These are phyloP conservation scores for Aleiodes alternator DNA, from an alignment of 2,888 invertebrate species.

Conservation along the genomic window DNA sequence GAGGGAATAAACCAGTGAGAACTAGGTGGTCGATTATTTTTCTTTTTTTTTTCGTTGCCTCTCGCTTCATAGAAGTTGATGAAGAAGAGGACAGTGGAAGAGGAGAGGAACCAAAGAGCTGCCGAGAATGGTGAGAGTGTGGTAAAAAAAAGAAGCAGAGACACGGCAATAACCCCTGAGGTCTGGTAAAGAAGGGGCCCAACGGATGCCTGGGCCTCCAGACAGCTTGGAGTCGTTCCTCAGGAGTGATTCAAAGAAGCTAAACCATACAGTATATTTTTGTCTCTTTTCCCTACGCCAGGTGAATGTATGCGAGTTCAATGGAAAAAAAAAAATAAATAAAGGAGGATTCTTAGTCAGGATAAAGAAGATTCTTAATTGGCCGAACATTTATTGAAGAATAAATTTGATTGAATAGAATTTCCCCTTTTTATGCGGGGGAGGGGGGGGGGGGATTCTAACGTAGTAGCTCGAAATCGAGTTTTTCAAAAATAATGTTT, in stretches of 20 bases:
- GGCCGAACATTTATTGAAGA: too few species aligned
- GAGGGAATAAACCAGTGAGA: constrained; percentile 53
- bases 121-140: neutral
- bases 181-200: constrained; percentile 21
- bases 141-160: constrained; percentile 3
- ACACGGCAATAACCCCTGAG: constrained; percentile 53
- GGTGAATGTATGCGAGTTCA: neutral
- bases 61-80: constrained; percentile 35
- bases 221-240: constrained; percentile 71
- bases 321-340: too few species aligned
- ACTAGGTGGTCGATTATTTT: constrained; percentile 65
- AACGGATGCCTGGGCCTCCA: constrained; percentile 60
- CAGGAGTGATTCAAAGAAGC: constrained; percentile 46
- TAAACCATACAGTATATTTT: constrained; percentile 16
- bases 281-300: neutral
- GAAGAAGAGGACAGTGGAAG: neutral
- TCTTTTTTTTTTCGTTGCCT: constrained; percentile 57
- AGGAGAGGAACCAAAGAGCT: constrained; percentile 1
- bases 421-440: too few species aligned
- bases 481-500: too few species aligned
- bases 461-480: too few species aligned
- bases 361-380: too few species aligned
- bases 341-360: too few species aligned
- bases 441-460: too few species aligned
- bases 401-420: too few species aligned